Evolutionary conservation across 2,888 invertebrate species (phyloP).

Genomic region (Limnephilus lunatus): DNA sequence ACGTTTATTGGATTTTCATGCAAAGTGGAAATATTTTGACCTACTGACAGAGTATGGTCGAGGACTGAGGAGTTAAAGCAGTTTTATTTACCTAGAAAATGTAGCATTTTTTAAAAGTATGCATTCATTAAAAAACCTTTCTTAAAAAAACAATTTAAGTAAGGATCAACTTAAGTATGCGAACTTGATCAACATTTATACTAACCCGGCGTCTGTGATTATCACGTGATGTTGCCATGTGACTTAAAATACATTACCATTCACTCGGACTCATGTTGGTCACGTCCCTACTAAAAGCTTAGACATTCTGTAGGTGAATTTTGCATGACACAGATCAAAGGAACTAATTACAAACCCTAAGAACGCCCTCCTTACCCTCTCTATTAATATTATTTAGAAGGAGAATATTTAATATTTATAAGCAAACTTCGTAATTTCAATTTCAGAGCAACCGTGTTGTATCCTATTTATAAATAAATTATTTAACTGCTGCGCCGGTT

Average conservation of each 20-base stretch:
- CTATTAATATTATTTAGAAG: background rate
- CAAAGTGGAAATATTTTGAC: too few relatives aligned
- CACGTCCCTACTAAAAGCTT: background rate
- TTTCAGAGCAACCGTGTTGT: background rate
- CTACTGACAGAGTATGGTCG: too few relatives aligned
- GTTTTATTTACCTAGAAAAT: too few relatives aligned
- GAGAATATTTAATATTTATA: background rate
- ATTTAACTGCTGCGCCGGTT: background rate
- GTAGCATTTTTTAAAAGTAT: too few relatives aligned
- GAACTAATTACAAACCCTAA: background rate
- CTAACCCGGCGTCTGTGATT: background rate
- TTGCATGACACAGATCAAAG: background rate
- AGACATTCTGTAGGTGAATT: background rate
- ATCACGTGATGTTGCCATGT: background rate
- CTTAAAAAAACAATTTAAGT: too few relatives aligned
- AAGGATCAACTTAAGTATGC: too few relatives aligned
- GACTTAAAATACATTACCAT: background rate
- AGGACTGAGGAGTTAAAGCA: too few relatives aligned
- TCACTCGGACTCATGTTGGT: background rate
- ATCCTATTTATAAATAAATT: background rate
- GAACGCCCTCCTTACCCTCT: background rate
- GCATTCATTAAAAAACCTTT: too few relatives aligned
- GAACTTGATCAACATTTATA: too few relatives aligned
- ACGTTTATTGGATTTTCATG: too few relatives aligned
- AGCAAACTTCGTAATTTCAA: background rate